A percentile compares a stretch with the other conserved stretches of the same genome.
Conservation (phyloP, 2,888 invertebrate genomes). For the Parthenolecanium corni region DNA sequence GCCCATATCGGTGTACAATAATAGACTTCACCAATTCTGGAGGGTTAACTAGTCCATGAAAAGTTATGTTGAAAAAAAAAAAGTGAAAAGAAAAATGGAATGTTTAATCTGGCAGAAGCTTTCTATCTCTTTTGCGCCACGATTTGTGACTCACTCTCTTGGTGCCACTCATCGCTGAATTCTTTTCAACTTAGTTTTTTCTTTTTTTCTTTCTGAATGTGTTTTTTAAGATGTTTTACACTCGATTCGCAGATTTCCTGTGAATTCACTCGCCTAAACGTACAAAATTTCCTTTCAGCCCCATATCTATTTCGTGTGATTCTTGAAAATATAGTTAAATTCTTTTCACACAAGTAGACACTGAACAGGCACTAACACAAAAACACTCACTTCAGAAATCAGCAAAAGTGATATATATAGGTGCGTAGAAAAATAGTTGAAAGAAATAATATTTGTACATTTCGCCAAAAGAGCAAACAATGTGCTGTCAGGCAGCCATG, state of each 20-base stretch:
- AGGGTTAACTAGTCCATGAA: background rate
- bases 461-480: no score
- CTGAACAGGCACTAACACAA: no score
- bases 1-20: background rate
- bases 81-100: constrained; percentile 13
- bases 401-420: no score
- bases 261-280: constrained; percentile 14
- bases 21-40: no score
- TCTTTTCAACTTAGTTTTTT: constrained; percentile 10
- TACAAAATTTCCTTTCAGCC: background rate
- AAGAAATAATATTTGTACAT: no score
- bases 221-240: constrained; percentile 8
- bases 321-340: no score
- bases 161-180: background rate
- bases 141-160: background rate
- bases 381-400: no score
- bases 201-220: background rate
- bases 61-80: no score
- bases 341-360: no score
- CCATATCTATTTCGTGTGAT: background rate
- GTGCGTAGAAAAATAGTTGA: no score
- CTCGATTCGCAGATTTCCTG: constrained; percentile 20
- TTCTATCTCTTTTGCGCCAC: background rate
- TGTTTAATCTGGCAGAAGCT: constrained; percentile 23
- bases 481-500: no score